Evolutionary conservation across 92 coral and sea anemone genomes (phyloP).

Genomic region (Epizoanthus ramosus): DNA sequence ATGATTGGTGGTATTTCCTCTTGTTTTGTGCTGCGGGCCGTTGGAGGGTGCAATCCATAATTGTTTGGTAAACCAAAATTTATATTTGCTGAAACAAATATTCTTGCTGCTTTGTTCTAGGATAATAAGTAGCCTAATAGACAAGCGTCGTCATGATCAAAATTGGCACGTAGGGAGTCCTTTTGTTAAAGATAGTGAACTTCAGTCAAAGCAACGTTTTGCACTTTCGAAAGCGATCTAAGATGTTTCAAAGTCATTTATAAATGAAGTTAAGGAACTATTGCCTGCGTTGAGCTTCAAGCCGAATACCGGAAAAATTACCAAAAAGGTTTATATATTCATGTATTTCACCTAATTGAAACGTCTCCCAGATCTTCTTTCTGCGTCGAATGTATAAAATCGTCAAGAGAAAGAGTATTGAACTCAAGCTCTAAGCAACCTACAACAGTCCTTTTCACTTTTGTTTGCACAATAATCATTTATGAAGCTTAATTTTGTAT

Average conservation of each 20-base stretch:
- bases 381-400: too few species aligned
- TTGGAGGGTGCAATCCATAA: too few species aligned
- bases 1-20: not conserved
- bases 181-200: not conserved
- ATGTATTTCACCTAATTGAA: too few species aligned
- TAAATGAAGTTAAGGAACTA: not conserved
- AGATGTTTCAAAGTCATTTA: too few species aligned
- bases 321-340: too few species aligned
- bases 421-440: not conserved
- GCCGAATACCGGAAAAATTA: too few species aligned
- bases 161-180: not conserved
- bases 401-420: not conserved
- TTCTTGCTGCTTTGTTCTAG: conserved; percentile 7
- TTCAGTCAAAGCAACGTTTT: not conserved
- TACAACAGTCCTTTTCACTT: not conserved
- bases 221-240: conserved; percentile 31
- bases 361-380: too few species aligned
- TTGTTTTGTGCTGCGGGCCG: not conserved
- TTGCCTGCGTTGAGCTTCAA: not conserved
- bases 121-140: not conserved
- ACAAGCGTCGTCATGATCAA: not conserved
- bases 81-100: conserved; percentile 7
- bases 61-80: too few species aligned
- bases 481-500: not conserved
- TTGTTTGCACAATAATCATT: conserved; percentile 3